Evolutionary conservation across 2,888 invertebrate species (phyloP).

Genomic region (Phlogophora meticulosa): DNA sequence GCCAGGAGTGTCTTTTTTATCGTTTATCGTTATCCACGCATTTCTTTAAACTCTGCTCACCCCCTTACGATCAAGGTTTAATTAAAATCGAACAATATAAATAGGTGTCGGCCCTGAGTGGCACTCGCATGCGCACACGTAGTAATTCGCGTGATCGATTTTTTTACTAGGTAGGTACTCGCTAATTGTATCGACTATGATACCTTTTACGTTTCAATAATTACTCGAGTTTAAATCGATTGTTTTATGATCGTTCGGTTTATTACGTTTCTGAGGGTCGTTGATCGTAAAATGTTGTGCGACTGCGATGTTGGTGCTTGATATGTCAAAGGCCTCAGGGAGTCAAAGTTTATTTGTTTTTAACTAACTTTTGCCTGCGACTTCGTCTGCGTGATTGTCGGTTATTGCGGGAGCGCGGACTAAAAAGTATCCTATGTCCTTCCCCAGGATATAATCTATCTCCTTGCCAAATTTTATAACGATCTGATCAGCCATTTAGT

Average conservation of each 20-base stretch:
- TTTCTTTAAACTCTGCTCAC: background rate
- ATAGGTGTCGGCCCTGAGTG: conserved; percentile 37
- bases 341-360: no score
- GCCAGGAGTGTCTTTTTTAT: no score
- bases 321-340: no score
- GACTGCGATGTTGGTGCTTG: background rate
- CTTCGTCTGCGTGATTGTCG: no score
- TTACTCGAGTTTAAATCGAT: conserved; percentile 21
- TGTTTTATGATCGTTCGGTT: conserved; percentile 29
- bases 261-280: conserved; percentile 17
- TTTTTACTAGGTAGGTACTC: conserved; percentile 31
- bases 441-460: no score
- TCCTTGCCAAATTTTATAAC: no score
- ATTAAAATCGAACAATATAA: conserved; percentile 16
- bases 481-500: no score
- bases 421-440: no score
- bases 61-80: conserved; percentile 11
- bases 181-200: conserved; percentile 49
- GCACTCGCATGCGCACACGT: conserved; percentile 37
- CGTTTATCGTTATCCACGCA: background rate
- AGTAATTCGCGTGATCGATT: conserved; percentile 49
- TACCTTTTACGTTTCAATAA: conserved; percentile 40
- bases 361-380: no score
- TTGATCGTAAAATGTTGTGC: background rate
- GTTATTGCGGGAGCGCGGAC: no score